These are phyloP conservation scores for Pristionchus entomophagus DNA, from an alignment of 2,888 invertebrate species.

Conservation along the genomic window DNA sequence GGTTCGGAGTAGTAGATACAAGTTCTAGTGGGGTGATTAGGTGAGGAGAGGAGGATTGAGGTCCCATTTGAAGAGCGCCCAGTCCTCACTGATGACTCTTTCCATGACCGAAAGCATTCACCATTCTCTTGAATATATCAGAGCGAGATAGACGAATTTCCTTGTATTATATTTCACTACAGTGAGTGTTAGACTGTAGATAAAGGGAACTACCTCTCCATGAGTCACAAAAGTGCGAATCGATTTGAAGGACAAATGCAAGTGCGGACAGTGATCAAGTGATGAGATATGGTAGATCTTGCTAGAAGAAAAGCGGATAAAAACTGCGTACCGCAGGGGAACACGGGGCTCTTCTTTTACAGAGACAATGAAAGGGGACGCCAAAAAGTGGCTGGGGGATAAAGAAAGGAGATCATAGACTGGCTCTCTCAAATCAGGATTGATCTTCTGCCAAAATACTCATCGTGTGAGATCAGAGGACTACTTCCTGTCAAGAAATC, in stretches of 20 bases:
- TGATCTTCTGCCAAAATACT: conserved; percentile 4
- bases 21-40: conserved; percentile 11
- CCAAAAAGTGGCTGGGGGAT: conserved; percentile 26
- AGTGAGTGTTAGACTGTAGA: too few species aligned
- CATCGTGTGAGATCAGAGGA: not conserved
- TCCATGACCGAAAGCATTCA: too few species aligned
- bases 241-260: not conserved
- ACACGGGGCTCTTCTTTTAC: conserved; percentile 1
- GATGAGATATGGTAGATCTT: not conserved
- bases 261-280: not conserved
- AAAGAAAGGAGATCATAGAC: not conserved
- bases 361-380: not conserved
- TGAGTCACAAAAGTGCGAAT: not conserved
- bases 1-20: not conserved
- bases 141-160: too few species aligned
- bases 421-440: conserved; percentile 1
- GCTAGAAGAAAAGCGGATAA: conserved; percentile 1
- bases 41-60: not conserved
- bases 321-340: conserved; percentile 2
- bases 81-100: too few species aligned
- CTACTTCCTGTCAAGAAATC: too few species aligned
- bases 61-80: too few species aligned
- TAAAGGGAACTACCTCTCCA: too few species aligned
- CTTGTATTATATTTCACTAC: too few species aligned
- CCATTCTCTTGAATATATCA: too few species aligned